These are phyloP conservation scores for Drosophila cognata DNA, from an alignment of 2,888 invertebrate species.

Conservation along the genomic window DNA sequence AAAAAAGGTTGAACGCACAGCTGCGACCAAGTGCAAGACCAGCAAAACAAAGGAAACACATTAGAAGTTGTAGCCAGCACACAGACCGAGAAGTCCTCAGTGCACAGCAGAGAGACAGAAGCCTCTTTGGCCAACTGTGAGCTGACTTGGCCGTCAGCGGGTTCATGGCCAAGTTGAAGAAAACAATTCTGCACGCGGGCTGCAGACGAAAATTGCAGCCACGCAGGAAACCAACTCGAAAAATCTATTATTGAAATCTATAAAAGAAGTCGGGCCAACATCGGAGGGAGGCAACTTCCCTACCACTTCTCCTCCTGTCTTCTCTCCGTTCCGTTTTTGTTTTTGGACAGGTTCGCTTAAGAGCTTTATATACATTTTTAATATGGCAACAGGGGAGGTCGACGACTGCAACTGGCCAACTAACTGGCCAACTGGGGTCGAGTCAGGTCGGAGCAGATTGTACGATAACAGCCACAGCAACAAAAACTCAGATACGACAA, in stretches of 20 bases:
- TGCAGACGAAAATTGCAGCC: conserved; percentile 74
- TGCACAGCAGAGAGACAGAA: conserved; percentile 29
- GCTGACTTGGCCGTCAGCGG: conserved; percentile 61
- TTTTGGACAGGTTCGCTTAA: conserved; percentile 70
- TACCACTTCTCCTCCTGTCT: neutral
- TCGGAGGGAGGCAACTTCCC: conserved; percentile 16
- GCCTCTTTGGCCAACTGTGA: conserved; percentile 32
- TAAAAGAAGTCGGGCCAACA: conserved; percentile 63
- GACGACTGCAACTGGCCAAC: conserved; percentile 52
- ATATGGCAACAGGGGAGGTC: conserved; percentile 53
- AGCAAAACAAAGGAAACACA: conserved; percentile 74
- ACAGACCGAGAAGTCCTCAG: conserved; percentile 12
- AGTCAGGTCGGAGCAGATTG: conserved; percentile 57
- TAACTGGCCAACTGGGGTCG: conserved; percentile 67
- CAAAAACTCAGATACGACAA: conserved; percentile 32
- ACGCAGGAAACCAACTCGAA: conserved; percentile 79
- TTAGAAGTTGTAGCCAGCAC: conserved; percentile 48
- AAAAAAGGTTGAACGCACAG: conserved; percentile 74
- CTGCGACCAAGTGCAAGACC: conserved; percentile 63
- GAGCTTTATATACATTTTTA: conserved; percentile 81
- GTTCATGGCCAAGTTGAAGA: conserved; percentile 75
- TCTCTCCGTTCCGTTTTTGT: neutral
- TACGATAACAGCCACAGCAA: conserved; percentile 55
- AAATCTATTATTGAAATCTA: conserved; percentile 81
- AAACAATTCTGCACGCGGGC: conserved; percentile 77